phyloP scores from a whole-genome alignment of 2,888 invertebrate genomes.

The Elgonia sp. region DNA sequence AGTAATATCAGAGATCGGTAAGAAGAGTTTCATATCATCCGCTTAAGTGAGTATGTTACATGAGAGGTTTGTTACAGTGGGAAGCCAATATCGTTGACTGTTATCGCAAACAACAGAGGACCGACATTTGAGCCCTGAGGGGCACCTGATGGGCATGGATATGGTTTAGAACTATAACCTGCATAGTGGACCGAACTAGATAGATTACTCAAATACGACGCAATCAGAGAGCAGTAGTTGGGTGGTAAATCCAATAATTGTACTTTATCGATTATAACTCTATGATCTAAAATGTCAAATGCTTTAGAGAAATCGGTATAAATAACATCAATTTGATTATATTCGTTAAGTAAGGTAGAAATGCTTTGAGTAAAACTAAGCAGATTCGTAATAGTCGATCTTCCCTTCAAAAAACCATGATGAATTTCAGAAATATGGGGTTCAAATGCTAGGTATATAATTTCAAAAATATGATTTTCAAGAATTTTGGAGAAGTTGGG shows the following conservation, averaged over 20 bases:
- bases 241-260: background rate
- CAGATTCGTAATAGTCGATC: background rate
- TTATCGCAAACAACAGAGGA: background rate
- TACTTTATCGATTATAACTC: background rate
- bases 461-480: background rate
- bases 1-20: background rate
- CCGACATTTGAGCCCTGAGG: slow-evolving; percentile 10
- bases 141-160: background rate
- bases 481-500: slow-evolving; percentile 1
- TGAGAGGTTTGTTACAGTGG: too few relatives aligned
- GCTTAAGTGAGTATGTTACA: background rate
- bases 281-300: background rate
- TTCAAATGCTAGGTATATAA: background rate
- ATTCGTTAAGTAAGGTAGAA: background rate
- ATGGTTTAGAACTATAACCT: background rate
- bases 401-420: slow-evolving; percentile 5
- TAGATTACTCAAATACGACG: background rate
- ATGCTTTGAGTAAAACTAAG: background rate
- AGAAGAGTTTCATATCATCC: background rate
- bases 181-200: background rate
- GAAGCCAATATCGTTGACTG: too few relatives aligned
- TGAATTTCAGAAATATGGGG: background rate
- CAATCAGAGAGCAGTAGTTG: background rate
- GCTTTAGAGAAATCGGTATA: slow-evolving; percentile 4
- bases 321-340: background rate